Evolutionary conservation across 2,797 vertebrate genomes (phyloP).

Genomic region (Acanthis flammea): DNA sequence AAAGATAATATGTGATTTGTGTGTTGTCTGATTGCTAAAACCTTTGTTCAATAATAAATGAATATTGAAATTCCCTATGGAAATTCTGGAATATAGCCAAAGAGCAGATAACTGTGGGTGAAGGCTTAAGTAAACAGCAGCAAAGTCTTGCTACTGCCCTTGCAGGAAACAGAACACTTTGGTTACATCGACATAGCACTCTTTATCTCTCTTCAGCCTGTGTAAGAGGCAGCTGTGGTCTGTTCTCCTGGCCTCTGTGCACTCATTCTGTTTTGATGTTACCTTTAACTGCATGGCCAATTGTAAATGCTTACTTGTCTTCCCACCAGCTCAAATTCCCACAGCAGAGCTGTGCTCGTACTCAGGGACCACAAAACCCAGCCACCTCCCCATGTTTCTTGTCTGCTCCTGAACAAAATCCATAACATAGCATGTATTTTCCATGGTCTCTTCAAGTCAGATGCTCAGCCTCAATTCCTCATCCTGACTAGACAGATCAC

Average conservation of each 20-base stretch:
- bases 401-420: background rate
- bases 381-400: background rate
- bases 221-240: background rate
- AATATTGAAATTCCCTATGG: background rate
- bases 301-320: background rate
- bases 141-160: background rate
- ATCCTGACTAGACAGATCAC: background rate
- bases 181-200: background rate
- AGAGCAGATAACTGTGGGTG: background rate
- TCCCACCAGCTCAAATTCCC: background rate
- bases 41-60: background rate
- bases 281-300: background rate
- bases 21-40: background rate
- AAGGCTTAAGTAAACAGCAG: background rate
- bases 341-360: background rate
- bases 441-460: background rate
- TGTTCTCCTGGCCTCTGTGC: background rate
- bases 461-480: background rate
- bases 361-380: background rate
- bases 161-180: background rate
- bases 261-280: background rate
- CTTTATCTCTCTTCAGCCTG: background rate
- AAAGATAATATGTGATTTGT: background rate
- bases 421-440: background rate
- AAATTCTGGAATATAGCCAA: background rate